Evolutionary conservation across 2,113 vertebrate species (phyloP), one percentile per base, ranked within the genome.

Genomic region (Anoplopoma fimbria): DNA sequence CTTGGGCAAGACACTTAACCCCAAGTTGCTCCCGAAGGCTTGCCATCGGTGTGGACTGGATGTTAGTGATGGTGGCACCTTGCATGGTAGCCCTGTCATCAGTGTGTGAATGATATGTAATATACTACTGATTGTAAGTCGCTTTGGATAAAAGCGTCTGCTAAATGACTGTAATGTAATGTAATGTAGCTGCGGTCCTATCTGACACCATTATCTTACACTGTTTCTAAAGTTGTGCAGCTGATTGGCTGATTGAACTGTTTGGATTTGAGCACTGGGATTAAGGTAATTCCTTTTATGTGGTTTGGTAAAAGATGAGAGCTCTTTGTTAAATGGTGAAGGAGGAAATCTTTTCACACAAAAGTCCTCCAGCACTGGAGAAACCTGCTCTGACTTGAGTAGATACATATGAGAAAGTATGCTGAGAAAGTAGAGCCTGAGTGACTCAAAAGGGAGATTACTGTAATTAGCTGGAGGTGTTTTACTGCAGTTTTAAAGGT

Each of bases 321-420:
- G 14, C 10, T 65, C 14, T 51, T 7, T 21, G 29, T 1, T 15
- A 2, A 69, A 23, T 1, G 2, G n/a, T 27, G 21, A 29, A 38
- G 47, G 17, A 67, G 1, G 31, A 45, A 65, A 80, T 33, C 4
- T 45, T 38, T 68, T 14, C 9, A 53, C 34, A 55, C 13, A 58
- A 2, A 77, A 63, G 21, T n/a, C 38, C 47, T 58, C 4, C 3
- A 12, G 4, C 25, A 33, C 9, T 21, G 2, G 4, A 74, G 2
- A 58, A 86, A 87, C 63, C 25, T 74, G 71, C 27, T 69, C 31
- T 55, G 33, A 75, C 73, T 58, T 5, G 14, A 62, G 19, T 3
- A 14, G 8, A 55, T 5, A 69, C 1, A 23, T 17, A 45, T 27
- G 53, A 40, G n/a, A 57, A 76, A 58, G 9, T 15, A 8, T 36